Percentiles rank a stretch among this genome's conserved stretches.
These are phyloP conservation scores for Mycteria americana DNA, from an alignment of 2,797 vertebrate species.

Conservation along the genomic window DNA sequence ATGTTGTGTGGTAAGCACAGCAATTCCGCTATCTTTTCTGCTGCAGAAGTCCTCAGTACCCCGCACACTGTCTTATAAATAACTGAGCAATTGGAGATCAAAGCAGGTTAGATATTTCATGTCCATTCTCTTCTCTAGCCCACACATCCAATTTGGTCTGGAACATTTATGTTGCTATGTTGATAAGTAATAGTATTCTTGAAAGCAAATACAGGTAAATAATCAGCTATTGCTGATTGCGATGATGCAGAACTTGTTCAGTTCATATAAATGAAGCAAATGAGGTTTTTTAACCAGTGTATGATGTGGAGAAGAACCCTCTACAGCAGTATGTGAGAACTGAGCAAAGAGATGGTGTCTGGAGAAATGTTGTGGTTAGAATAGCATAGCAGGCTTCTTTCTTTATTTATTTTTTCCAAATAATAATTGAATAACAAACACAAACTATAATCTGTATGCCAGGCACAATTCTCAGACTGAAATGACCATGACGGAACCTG, in stretches of 20 bases:
- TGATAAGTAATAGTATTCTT: background rate
- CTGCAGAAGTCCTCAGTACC: background rate
- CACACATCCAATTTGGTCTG: background rate
- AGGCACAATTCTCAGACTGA: background rate
- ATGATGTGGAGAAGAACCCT: background rate
- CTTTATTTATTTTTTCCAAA: background rate
- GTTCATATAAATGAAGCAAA: background rate
- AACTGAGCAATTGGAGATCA: background rate
- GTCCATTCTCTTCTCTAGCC: background rate
- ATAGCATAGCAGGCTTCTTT: background rate
- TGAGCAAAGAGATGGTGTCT: background rate
- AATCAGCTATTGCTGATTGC: background rate
- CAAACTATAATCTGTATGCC: background rate
- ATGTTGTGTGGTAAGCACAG: background rate
- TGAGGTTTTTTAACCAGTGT: background rate
- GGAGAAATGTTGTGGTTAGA: background rate
- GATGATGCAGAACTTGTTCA: background rate
- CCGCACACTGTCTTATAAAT: fast-evolving
- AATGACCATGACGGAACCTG: background rate
- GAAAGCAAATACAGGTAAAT: background rate
- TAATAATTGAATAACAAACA: background rate
- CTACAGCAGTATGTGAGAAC: background rate
- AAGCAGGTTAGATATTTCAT: background rate
- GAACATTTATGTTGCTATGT: background rate
- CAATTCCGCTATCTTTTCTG: fast-evolving